Conservation (phyloP, 2,888 invertebrate species). For the Lordiphosa andalusiaca region DNA sequence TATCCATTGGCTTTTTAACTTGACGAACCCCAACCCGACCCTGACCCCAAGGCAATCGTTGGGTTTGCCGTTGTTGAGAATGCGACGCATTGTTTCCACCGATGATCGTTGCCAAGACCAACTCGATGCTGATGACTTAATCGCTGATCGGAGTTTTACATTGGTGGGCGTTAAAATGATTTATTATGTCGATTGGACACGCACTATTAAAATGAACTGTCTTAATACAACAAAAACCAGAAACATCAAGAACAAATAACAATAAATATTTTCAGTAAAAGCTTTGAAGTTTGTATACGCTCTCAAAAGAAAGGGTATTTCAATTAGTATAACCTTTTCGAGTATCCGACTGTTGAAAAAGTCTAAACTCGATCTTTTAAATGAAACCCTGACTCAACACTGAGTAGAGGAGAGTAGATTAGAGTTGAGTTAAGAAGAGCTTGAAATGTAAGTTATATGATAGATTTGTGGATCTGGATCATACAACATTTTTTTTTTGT, state of each 20-base stretch:
- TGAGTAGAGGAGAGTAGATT: too few relatives aligned
- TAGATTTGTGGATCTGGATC: too few relatives aligned
- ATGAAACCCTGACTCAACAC: too few relatives aligned
- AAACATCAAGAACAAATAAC: constrained; percentile 2
- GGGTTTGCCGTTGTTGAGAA: constrained; percentile 33
- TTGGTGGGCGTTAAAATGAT: constrained; percentile 62
- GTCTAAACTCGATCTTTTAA: too few relatives aligned
- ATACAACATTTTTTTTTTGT: too few relatives aligned
- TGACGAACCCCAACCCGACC: constrained; percentile 22
- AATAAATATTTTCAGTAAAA: too few relatives aligned
- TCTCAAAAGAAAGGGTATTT: too few relatives aligned
- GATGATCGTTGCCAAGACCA: constrained; percentile 13
- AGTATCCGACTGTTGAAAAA: too few relatives aligned
- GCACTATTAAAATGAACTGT: constrained; percentile 53
- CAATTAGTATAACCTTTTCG: too few relatives aligned
- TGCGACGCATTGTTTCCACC: constrained; percentile 55
- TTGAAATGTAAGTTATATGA: too few relatives aligned
- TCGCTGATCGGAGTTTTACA: constrained; percentile 52
- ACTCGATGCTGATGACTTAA: constrained; percentile 60
- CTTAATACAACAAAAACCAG: constrained; percentile 20
- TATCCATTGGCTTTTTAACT: constrained; percentile 44
- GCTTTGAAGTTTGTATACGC: too few relatives aligned
- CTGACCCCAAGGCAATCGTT: constrained; percentile 54
- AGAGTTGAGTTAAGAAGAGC: too few relatives aligned
- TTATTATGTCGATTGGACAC: constrained; percentile 62